phyloP scores from a whole-genome alignment of 1,140 invertebrate species.

The Aphaenogaster floridana region DNA sequence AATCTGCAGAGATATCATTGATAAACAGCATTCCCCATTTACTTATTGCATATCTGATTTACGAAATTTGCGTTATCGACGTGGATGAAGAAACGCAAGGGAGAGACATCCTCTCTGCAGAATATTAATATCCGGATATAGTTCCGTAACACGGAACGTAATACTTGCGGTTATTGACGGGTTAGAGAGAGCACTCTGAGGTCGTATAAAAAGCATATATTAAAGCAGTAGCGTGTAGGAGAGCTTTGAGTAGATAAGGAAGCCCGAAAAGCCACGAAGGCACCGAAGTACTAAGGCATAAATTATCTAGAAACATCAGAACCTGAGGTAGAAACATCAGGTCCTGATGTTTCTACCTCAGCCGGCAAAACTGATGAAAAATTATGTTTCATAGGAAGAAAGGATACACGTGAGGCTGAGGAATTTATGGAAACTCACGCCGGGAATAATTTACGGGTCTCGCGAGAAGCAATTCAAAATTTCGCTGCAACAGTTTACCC shows the following conservation, averaged over 20 bases:
- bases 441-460: not conserved
- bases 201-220: not conserved
- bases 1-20: conserved; percentile 20
- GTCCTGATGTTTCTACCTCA: not conserved
- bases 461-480: not conserved
- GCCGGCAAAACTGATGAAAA: not conserved
- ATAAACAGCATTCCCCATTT: not conserved
- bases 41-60: not conserved
- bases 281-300: not conserved
- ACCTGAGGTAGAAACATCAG: too few relatives aligned
- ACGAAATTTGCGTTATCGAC: not conserved
- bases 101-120: not conserved
- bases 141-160: not conserved
- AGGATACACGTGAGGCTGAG: not conserved
- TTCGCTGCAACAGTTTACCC: not conserved
- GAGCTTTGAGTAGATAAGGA: not conserved
- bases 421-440: not conserved
- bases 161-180: conserved; percentile 18
- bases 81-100: not conserved
- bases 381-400: not conserved
- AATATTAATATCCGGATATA: not conserved
- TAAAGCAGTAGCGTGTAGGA: not conserved
- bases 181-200: not conserved
- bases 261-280: not conserved
- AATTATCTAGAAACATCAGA: conserved; percentile 31